Conservation (phyloP, 2,113 vertebrate genomes). For the Anguilla japonica region DNA sequence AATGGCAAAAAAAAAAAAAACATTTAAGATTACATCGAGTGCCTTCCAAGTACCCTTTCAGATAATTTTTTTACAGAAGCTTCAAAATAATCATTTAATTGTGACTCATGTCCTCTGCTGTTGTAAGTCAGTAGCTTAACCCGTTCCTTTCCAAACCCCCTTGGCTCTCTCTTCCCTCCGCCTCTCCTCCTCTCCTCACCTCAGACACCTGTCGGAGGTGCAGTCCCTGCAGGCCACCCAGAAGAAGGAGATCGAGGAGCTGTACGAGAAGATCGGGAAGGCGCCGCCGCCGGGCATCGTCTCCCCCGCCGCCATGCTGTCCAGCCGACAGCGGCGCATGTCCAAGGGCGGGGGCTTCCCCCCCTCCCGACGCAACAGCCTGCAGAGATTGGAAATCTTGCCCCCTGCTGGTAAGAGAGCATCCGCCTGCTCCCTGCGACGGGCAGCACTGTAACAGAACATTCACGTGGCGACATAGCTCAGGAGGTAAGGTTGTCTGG, state of each 20-base stretch:
- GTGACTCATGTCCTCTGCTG: no score
- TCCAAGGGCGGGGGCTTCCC: constrained; percentile 85
- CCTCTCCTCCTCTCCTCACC: background rate
- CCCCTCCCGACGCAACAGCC: constrained; percentile 85
- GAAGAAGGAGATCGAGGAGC: constrained; percentile 91
- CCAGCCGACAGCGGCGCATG: constrained; percentile 86
- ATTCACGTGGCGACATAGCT: background rate
- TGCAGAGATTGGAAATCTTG: constrained; percentile 85
- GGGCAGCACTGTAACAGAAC: background rate
- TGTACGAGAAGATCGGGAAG: constrained; percentile 88
- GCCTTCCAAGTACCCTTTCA: no score
- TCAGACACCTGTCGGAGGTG: constrained; percentile 86
- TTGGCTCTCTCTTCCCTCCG: no score
- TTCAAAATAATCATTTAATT: no score
- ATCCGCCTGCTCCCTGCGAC: background rate
- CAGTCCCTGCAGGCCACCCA: constrained; percentile 85
- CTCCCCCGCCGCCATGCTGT: constrained; percentile 88
- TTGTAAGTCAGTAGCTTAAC: no score
- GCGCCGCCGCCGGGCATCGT: constrained; percentile 87
- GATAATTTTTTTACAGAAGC: no score
- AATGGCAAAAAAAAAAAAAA: no score
- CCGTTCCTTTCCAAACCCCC: no score
- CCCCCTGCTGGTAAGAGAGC: constrained; percentile 73
- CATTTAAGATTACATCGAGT: no score
- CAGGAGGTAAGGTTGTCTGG: no score